Evolutionary conservation across 2,113 vertebrate species (phyloP).

Genomic region (Heliornis fulica): DNA sequence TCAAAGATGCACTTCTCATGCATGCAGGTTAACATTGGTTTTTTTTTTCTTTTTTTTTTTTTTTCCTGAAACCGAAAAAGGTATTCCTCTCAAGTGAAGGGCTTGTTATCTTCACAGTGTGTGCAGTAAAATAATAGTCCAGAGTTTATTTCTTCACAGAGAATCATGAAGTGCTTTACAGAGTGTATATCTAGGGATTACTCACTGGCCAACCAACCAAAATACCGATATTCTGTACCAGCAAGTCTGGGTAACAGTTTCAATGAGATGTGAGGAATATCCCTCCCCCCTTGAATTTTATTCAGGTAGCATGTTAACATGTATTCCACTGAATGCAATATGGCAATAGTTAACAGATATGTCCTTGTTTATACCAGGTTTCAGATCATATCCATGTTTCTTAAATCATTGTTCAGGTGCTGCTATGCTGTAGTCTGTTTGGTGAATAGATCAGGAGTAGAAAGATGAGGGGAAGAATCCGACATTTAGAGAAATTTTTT

Average conservation of each 20-base stretch:
- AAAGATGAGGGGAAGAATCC: neutral
- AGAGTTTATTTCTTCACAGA: neutral
- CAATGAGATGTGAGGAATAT: neutral
- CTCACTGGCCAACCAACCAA: neutral
- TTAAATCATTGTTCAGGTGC: neutral
- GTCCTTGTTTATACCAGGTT: neutral
- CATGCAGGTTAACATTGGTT: slow-evolving; percentile 2
- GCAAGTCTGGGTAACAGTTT: neutral
- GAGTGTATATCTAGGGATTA: neutral
- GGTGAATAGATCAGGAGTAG: neutral
- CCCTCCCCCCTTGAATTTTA: neutral
- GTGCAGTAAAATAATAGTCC: neutral
- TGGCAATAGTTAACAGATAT: neutral
- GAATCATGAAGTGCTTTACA: neutral
- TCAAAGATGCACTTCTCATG: slow-evolving; percentile 26
- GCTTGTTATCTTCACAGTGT: neutral
- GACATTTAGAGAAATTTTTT: neutral
- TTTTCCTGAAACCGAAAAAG: neutral
- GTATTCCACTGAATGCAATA: neutral
- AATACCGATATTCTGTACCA: neutral
- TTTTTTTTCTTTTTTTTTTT: neutral
- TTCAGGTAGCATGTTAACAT: neutral
- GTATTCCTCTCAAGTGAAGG: neutral
- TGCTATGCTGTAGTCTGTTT: neutral
- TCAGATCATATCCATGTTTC: neutral